These are phyloP conservation scores for Harpagoxenus sublaevis DNA, from an alignment of 2,888 invertebrate genomes.

Conservation along the genomic window DNA sequence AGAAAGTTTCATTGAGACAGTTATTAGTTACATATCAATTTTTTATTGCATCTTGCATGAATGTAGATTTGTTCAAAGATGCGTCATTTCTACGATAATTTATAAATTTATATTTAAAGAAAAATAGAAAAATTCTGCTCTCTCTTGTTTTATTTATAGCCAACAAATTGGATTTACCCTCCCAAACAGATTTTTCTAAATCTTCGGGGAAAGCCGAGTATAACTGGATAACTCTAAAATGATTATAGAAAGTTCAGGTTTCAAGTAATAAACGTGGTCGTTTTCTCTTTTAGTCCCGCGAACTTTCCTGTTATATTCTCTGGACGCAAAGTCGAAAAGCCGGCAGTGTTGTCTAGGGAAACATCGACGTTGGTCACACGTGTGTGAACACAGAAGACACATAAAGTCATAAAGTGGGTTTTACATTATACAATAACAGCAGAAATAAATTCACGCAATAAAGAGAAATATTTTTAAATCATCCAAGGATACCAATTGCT, in stretches of 20 bases:
- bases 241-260: constrained; percentile 47
- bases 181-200: neutral
- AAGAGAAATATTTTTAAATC: neutral
- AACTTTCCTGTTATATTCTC: constrained; percentile 47
- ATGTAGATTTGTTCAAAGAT: neutral
- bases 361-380: neutral
- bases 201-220: neutral
- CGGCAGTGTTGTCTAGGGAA: neutral
- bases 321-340: constrained; percentile 31
- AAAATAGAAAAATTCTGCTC: neutral
- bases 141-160: neutral
- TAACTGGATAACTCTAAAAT: constrained; percentile 24
- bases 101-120: neutral
- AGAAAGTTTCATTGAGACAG: neutral
- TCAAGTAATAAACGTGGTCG: constrained; percentile 57
- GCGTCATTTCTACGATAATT: neutral
- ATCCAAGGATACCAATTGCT: neutral
- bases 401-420: neutral
- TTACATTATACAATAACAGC: neutral
- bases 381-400: neutral
- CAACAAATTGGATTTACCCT: neutral
- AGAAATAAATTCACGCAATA: neutral
- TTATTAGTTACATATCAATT: constrained; percentile 14
- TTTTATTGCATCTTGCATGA: neutral
- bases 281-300: constrained; percentile 34